These are phyloP conservation scores for Numenius phaeopus DNA, from an alignment of 2,797 vertebrate genomes.

Conservation along the genomic window DNA sequence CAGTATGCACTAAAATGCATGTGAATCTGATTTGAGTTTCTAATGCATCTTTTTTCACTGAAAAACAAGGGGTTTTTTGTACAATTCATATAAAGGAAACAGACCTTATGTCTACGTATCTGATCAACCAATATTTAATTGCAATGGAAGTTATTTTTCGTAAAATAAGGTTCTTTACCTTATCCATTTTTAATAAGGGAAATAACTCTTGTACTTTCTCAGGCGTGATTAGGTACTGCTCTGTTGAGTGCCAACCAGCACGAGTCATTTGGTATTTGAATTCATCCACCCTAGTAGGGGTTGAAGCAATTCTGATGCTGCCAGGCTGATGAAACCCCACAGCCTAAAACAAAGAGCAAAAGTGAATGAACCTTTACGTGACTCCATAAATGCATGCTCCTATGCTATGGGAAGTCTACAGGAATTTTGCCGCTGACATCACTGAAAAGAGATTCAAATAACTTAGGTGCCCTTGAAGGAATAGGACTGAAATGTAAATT, in stretches of 20 bases:
- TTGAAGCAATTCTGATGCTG: constrained; percentile 93
- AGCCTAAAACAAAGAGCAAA: constrained; percentile 78
- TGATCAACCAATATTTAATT: background rate
- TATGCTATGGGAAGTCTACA: background rate
- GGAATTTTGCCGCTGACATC: background rate
- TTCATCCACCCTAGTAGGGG: constrained; percentile 91
- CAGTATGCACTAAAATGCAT: background rate
- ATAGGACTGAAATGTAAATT: background rate
- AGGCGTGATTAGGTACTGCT: constrained; percentile 89
- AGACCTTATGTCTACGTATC: background rate
- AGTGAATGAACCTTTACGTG: background rate
- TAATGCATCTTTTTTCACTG: background rate
- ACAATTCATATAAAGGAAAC: background rate
- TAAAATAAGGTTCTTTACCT: constrained; percentile 78
- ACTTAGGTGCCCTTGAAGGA: background rate
- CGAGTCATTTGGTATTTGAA: constrained; percentile 96
- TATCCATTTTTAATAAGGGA: constrained; percentile 92
- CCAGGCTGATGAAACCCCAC: constrained; percentile 96
- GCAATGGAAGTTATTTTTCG: background rate
- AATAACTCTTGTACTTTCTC: constrained; percentile 91
- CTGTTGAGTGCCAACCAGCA: constrained; percentile 89
- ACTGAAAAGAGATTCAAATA: background rate
- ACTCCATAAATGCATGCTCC: background rate
- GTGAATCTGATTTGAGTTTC: background rate
- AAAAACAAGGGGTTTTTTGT: background rate